phyloP scores from a whole-genome alignment of 2,888 invertebrate genomes.

The Apeira syringaria region DNA sequence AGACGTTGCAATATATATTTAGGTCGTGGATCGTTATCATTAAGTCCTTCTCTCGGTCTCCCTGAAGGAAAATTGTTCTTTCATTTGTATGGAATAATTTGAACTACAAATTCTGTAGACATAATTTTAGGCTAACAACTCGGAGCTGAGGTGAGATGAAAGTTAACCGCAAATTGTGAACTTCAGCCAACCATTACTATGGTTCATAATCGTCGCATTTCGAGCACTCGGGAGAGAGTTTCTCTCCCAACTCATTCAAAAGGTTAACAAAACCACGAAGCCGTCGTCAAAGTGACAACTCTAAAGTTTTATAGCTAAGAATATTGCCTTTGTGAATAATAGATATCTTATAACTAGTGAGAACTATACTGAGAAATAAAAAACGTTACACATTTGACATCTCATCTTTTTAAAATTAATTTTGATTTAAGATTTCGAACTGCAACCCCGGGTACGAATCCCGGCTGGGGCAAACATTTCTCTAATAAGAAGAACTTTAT shows the following conservation, averaged over 20 bases:
- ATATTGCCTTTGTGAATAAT: conserved; percentile 10
- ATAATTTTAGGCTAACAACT: conserved; percentile 17
- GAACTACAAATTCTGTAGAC: background rate
- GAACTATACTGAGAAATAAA: too few relatives aligned
- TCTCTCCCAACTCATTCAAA: conserved; percentile 36
- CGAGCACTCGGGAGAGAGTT: conserved; percentile 32
- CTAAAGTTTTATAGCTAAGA: conserved; percentile 38
- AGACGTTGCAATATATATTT: too few relatives aligned
- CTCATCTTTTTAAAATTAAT: too few relatives aligned
- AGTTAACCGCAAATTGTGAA: conserved; percentile 33
- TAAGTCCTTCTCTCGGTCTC: too few relatives aligned
- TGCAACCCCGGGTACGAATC: too few relatives aligned
- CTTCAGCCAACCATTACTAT: conserved; percentile 42
- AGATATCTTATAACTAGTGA: background rate
- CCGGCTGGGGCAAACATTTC: too few relatives aligned
- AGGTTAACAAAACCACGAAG: conserved; percentile 43
- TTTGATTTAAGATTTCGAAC: too few relatives aligned
- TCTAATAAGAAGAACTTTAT: too few relatives aligned
- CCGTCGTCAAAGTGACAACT: conserved; percentile 40
- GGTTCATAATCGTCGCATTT: conserved; percentile 47
- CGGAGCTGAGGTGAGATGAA: conserved; percentile 35
- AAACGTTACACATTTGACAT: too few relatives aligned
- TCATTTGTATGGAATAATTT: too few relatives aligned
- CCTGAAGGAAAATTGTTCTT: too few relatives aligned
- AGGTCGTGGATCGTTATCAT: too few relatives aligned